Conservation (phyloP, 2,797 vertebrate species). For the Dendrocincla fuliginosa region DNA sequence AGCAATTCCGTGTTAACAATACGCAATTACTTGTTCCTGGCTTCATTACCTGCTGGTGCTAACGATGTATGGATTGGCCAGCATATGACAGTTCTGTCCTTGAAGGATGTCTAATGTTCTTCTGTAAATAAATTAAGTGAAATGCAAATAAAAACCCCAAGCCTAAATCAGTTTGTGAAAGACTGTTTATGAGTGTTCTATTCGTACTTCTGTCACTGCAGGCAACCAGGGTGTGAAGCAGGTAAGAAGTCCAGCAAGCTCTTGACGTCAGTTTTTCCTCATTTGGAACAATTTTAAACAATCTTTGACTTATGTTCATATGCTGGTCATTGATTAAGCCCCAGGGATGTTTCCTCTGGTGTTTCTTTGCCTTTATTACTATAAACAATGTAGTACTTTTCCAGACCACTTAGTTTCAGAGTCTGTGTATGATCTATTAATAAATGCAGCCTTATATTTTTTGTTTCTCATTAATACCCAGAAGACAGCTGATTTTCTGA, state of each 20-base stretch:
- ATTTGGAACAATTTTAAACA: conserved; percentile 73
- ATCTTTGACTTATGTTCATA: conserved; percentile 68
- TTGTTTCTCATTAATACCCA: conserved; percentile 42
- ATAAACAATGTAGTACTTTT: conserved; percentile 68
- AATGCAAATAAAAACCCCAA: background rate
- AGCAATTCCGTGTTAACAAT: background rate
- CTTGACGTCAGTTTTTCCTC: conserved; percentile 76
- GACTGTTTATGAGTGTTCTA: conserved; percentile 21
- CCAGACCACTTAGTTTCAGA: conserved; percentile 33
- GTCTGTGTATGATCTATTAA: background rate
- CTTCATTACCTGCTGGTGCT: background rate
- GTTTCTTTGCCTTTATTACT: conserved; percentile 67
- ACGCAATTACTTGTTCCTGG: background rate
- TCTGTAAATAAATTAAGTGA: conserved; percentile 39
- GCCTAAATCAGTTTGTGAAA: conserved; percentile 20
- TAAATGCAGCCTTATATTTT: conserved; percentile 23
- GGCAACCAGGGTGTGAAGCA: conserved; percentile 68
- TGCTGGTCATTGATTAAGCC: conserved; percentile 75
- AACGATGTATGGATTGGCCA: background rate
- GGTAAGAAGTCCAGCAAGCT: conserved; percentile 69
- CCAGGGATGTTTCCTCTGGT: conserved; percentile 72
- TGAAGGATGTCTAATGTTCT: conserved; percentile 2
- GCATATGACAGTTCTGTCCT: background rate
- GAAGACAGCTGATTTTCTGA: conserved; percentile 35
- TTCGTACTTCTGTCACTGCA: conserved; percentile 66